Evolutionary conservation across 2,888 invertebrate genomes (phyloP).

Genomic region (Gisinianus flammeolus): DNA sequence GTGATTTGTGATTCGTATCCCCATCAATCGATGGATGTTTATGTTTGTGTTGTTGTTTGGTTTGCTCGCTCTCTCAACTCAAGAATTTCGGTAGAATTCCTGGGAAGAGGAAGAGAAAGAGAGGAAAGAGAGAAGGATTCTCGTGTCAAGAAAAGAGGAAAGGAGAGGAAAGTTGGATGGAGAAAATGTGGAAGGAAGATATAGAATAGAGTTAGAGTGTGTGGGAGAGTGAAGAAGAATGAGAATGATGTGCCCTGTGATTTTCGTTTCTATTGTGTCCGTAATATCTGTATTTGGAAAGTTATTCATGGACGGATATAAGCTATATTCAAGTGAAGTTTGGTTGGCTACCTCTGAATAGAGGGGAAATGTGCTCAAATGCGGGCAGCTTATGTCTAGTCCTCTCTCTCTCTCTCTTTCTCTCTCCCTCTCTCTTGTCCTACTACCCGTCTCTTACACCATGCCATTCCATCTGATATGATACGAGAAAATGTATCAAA

Average conservation of each 20-base stretch:
- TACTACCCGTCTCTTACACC: too few relatives aligned
- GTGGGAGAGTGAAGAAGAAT: neutral
- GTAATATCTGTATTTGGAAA: constrained; percentile 12
- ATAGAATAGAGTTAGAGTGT: neutral
- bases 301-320: constrained; percentile 19
- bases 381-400: constrained; percentile 21
- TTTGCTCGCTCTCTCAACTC: neutral
- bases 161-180: constrained; percentile 1
- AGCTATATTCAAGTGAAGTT: constrained; percentile 13
- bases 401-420: neutral
- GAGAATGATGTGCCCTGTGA: constrained; percentile 30
- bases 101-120: too few relatives aligned
- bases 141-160: neutral
- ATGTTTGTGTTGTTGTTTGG: neutral
- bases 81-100: too few relatives aligned
- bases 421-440: neutral
- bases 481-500: too few relatives aligned
- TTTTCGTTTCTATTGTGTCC: constrained; percentile 25
- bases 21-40: neutral
- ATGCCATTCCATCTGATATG: too few relatives aligned
- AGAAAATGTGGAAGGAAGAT: neutral
- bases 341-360: constrained; percentile 20
- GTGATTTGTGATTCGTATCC: neutral
- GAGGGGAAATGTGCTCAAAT: constrained; percentile 22
- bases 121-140: too few relatives aligned